Base-by-base conservation (phyloP, 1,140 invertebrate species). In the Zaprionus taronus region DNA sequence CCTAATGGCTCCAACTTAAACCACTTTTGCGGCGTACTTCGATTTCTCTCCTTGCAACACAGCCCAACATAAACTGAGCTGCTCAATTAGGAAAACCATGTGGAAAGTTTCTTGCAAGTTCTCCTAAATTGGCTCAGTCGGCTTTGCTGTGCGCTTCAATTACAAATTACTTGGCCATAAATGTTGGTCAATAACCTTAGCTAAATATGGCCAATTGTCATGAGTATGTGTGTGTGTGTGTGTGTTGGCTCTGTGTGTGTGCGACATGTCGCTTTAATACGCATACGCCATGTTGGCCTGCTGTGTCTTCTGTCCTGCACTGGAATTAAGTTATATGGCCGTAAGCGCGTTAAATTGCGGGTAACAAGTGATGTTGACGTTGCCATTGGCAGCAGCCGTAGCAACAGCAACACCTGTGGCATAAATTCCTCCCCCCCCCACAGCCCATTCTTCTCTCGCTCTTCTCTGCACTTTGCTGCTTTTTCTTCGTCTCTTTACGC, bases 301-400 rank as follows among this genome's bases (percentile, higher is more conserved):
- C 14, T 38, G 36, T 15, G 36, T 38, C 36, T n/a, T 34, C 31
- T 5, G 38, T n/a, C 15, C 38, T n/a, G 41, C 15, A 44, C 15
- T 44, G 68, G 34, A 57, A 77, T 83, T 44, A 72, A 73, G 65
- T 66, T 69, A 75, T 70, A 47, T 72, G 58, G 49, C 51, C 55
- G 47, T 56, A 81, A 86, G 77, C 68, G 73, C 67, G 77, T 80
- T 89, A 83, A 78, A 80, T 86, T 87, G 69, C 51, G 80, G 70
- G 24, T 74, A 71, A 79, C 53, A 71, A 76, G 65, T 26, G 64
- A 67, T n/a, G 56, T 34, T 36, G 62, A 44, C 51, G 24, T 11
- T 31, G 34, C 38, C 31, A 11, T n/a, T 17, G n/a, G 7, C 14
- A n/a, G 31, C 28, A 6, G 14, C 24, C n/a, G 55, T 57, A 14